Evolutionary conservation across 2,888 invertebrate species (phyloP).

Genomic region (Habroteleia sp.): DNA sequence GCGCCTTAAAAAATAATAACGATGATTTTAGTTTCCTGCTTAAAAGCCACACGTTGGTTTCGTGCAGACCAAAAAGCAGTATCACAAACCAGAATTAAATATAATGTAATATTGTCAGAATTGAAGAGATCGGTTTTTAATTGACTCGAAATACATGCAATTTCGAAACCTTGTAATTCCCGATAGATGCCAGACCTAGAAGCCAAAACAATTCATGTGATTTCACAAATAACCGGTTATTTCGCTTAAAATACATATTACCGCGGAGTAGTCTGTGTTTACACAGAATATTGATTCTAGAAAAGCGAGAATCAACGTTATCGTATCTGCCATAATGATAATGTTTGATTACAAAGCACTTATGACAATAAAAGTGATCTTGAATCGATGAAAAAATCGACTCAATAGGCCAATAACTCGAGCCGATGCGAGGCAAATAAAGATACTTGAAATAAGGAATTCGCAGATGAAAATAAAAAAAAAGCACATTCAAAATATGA

Average conservation of each 20-base stretch:
- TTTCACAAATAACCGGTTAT: conserved; percentile 64
- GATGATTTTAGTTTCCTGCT: conserved; percentile 45
- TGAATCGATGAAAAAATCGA: background rate
- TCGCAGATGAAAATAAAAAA: conserved; percentile 8
- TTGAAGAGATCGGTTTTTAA: conserved; percentile 62
- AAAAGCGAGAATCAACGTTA: conserved; percentile 51
- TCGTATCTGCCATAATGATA: conserved; percentile 37
- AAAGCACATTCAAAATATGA: conserved; percentile 68
- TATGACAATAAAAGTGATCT: conserved; percentile 22
- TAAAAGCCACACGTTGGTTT: conserved; percentile 28
- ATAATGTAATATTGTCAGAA: conserved; percentile 59
- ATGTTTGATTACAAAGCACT: conserved; percentile 49
- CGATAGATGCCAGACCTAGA: conserved; percentile 53
- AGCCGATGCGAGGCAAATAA: too few relatives aligned
- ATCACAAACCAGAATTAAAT: conserved; percentile 32
- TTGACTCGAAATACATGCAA: conserved; percentile 59
- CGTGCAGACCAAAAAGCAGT: conserved; percentile 42
- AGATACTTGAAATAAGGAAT: background rate
- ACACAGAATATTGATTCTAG: conserved; percentile 57
- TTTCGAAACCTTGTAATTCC: conserved; percentile 59
- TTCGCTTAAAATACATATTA: conserved; percentile 58
- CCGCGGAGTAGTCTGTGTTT: conserved; percentile 49
- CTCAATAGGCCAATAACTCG: conserved; percentile 1
- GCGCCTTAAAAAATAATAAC: conserved; percentile 38
- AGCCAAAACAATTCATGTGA: conserved; percentile 62